These are phyloP conservation scores for Siniperca obscura DNA, from an alignment of 2,797 vertebrate species.

Conservation along the genomic window DNA sequence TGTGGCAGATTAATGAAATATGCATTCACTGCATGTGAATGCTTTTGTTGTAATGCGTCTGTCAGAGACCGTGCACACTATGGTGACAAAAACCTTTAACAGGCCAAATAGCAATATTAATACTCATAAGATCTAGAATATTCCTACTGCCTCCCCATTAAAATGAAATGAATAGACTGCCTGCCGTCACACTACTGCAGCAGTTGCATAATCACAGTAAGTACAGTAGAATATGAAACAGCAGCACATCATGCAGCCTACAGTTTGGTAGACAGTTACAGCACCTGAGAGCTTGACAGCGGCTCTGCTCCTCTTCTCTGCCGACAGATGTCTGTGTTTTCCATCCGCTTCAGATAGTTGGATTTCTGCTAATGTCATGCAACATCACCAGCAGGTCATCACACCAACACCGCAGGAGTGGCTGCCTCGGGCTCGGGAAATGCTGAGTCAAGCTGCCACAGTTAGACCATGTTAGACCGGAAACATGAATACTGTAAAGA, in stretches of 20 bases:
- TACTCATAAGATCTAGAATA: not conserved
- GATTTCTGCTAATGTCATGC: not conserved
- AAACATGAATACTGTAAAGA: not conserved
- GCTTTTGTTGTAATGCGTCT: not conserved
- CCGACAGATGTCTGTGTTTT: slow-evolving; percentile 12
- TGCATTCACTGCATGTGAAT: not conserved
- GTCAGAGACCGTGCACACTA: not conserved
- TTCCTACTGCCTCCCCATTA: not conserved
- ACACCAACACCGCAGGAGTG: slow-evolving; percentile 16
- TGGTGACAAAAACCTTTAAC: no score
- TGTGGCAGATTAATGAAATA: not conserved
- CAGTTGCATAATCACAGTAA: not conserved
- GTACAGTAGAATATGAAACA: not conserved
- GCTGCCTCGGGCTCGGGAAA: slow-evolving; percentile 15
- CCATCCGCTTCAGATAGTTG: slow-evolving; percentile 30
- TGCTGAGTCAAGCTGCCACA: slow-evolving; percentile 36
- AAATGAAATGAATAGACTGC: not conserved
- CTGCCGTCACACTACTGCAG: slow-evolving; percentile 15
- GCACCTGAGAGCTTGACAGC: slow-evolving; percentile 49
- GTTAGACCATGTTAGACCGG: not conserved
- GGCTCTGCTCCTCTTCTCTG: slow-evolving; percentile 24
- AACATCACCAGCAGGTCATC: not conserved
- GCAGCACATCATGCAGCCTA: not conserved
- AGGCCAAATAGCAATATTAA: not conserved
- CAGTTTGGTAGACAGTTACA: slow-evolving; percentile 2